Evolutionary conservation across 2,888 invertebrate genomes (phyloP).

Genomic region (Dynastes hyllus): DNA sequence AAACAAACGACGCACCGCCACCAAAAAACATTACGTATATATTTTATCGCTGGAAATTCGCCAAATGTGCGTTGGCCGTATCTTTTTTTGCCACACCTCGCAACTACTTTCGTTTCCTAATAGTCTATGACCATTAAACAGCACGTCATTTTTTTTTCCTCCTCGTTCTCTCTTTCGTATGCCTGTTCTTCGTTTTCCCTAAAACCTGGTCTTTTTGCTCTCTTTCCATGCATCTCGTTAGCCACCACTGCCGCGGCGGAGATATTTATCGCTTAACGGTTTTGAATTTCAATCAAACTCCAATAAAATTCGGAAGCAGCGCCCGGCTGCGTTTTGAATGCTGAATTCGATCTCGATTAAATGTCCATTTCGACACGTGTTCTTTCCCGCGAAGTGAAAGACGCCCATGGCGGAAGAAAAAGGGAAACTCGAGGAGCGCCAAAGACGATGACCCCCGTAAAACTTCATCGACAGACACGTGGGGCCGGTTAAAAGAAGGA

Average conservation of each 20-base stretch:
- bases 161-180: neutral
- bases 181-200: neutral
- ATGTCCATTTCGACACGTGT: conserved; percentile 46
- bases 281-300: conserved; percentile 50
- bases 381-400: conserved; percentile 12
- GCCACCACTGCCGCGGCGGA: neutral
- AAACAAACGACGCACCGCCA: conserved; percentile 28
- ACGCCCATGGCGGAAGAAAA: neutral
- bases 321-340: conserved; percentile 42
- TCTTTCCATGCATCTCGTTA: conserved; percentile 22
- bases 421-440: neutral
- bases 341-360: conserved; percentile 48
- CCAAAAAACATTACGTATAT: conserved; percentile 31
- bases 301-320: conserved; percentile 47
- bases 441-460: conserved; percentile 37
- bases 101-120: conserved; percentile 35
- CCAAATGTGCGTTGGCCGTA: conserved; percentile 20
- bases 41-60: conserved; percentile 40
- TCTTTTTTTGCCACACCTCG: conserved; percentile 3
- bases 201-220: neutral
- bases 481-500: no score
- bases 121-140: conserved; percentile 32
- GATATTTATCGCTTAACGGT: conserved; percentile 47
- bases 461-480: conserved; percentile 45
- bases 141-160: conserved; percentile 32